Conservation (phyloP, 92 coral and sea anemone genomes). For the Palythoa heliodiscus region DNA sequence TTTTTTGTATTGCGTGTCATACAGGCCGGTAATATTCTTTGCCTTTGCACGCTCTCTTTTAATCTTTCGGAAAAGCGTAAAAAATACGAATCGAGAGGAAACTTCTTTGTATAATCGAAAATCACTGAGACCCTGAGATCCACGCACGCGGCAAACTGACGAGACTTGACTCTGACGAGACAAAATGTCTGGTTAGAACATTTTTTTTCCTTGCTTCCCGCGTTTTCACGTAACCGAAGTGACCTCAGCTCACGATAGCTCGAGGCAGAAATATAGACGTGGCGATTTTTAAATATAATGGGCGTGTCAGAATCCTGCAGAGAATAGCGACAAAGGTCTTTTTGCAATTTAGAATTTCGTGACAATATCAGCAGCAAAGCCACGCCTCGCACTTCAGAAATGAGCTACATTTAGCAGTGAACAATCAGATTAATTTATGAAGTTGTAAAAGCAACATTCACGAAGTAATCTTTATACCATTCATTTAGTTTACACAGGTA, state of each 20-base stretch:
- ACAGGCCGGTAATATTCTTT: too few relatives aligned
- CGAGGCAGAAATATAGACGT: not conserved
- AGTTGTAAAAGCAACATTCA: not conserved
- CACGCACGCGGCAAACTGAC: too few relatives aligned
- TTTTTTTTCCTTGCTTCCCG: not conserved
- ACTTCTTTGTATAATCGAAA: too few relatives aligned
- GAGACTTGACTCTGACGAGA: too few relatives aligned
- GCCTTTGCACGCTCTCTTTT: too few relatives aligned
- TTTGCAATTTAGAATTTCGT: conserved; percentile 10
- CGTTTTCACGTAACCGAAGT: not conserved
- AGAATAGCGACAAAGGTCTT: conserved; percentile 19
- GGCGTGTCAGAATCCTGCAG: conserved; percentile 8
- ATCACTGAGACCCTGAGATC: too few relatives aligned
- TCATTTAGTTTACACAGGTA: not conserved
- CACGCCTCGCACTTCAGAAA: not conserved
- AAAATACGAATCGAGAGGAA: too few relatives aligned
- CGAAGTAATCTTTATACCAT: not conserved
- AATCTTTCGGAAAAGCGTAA: too few relatives aligned
- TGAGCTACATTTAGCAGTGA: not conserved
- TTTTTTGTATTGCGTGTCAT: too few relatives aligned
- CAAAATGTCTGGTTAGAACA: too few relatives aligned
- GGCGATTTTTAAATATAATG: not conserved
- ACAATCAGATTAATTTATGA: not conserved
- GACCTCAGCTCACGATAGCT: not conserved
- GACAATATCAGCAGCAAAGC: not conserved